Evolutionary conservation across 2,797 vertebrate genomes (phyloP).

Genomic region (Anas bernieri): DNA sequence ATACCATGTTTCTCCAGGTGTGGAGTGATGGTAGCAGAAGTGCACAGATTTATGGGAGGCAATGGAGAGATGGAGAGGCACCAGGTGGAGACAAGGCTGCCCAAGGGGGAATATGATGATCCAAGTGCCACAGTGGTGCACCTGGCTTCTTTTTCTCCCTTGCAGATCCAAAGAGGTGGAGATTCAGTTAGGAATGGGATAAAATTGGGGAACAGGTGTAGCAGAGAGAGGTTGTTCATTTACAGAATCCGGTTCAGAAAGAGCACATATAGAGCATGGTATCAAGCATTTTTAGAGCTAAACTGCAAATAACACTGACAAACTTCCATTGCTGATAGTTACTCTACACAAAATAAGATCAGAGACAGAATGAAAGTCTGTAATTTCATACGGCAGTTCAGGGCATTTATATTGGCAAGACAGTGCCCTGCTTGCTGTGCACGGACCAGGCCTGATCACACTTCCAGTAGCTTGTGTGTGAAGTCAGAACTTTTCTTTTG

Average conservation of each 20-base stretch:
- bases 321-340: background rate
- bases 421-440: background rate
- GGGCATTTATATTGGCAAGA: rapidly evolving
- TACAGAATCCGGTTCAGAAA: background rate
- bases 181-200: background rate
- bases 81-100: background rate
- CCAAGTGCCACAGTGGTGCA: background rate
- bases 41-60: background rate
- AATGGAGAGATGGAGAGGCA: background rate
- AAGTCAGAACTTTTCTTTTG: background rate
- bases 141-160: background rate
- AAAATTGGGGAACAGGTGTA: background rate
- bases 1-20: background rate
- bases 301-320: background rate
- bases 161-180: background rate
- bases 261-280: background rate
- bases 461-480: background rate
- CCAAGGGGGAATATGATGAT: background rate
- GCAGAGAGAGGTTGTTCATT: background rate
- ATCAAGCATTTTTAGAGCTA: background rate
- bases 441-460: background rate
- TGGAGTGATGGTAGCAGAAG: background rate
- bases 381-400: background rate
- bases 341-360: background rate
- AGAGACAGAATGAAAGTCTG: background rate